Conservation (phyloP, 2,888 invertebrate species). For the Plebejus anna region DNA sequence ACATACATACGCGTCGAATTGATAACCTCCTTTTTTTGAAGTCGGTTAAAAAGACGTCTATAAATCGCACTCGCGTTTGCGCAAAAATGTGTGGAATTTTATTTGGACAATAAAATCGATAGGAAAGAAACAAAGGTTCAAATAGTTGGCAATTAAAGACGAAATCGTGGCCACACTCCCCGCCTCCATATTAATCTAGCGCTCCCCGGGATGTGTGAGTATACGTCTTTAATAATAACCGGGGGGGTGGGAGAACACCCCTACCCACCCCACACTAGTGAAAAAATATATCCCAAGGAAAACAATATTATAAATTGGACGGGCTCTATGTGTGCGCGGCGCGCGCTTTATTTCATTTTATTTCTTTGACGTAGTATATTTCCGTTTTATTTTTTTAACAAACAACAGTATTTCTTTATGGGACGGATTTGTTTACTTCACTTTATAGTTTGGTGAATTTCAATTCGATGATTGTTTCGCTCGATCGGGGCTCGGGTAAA, state of each 20-base stretch:
- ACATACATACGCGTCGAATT: too few species aligned
- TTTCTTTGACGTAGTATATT: slow-evolving; percentile 67
- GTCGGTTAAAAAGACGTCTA: not conserved
- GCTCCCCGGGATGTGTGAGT: slow-evolving; percentile 77
- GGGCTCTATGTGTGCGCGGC: slow-evolving; percentile 53
- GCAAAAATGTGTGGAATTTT: slow-evolving; percentile 15
- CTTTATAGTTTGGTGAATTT: slow-evolving; percentile 37
- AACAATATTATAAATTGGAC: slow-evolving; percentile 80
- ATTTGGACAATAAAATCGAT: slow-evolving; percentile 27
- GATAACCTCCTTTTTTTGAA: too few species aligned
- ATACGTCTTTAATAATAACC: slow-evolving; percentile 80
- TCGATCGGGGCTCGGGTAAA: slow-evolving; percentile 29
- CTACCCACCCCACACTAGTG: slow-evolving; percentile 64
- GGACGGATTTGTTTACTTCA: slow-evolving; percentile 32
- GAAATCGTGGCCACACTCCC: slow-evolving; percentile 31
- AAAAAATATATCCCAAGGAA: slow-evolving; percentile 79
- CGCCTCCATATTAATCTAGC: slow-evolving; percentile 75
- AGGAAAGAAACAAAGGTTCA: slow-evolving; percentile 28
- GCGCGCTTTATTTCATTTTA: slow-evolving; percentile 73
- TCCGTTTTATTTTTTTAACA: slow-evolving; percentile 32
- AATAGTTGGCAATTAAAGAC: slow-evolving; percentile 34
- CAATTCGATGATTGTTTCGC: slow-evolving; percentile 32
- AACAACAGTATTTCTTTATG: slow-evolving; percentile 23
- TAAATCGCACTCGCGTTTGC: slow-evolving; percentile 9
- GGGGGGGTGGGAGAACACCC: slow-evolving; percentile 46